Base-by-base conservation (phyloP, 1,140 invertebrate genomes). In the Zaprionus lachaisei region DNA sequence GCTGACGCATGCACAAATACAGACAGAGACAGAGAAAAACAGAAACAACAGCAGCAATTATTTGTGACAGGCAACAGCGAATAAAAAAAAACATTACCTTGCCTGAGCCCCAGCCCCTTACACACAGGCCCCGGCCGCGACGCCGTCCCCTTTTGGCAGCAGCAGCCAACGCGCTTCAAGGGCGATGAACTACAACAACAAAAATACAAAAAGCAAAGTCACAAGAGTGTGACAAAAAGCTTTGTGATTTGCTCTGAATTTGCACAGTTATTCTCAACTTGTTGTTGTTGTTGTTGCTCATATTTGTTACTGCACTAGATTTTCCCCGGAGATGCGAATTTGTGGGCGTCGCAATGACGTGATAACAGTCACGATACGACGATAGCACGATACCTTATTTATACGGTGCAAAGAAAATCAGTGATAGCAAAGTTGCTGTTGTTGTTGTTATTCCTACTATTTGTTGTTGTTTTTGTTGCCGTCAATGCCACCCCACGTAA, bases 111-210 rank as follows among this genome's bases (percentile, higher is more conserved):
- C 72, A 63, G 63, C 73, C 67, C 73, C 73, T 71, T 71, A 64
- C 47, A 20, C 55, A 76, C 73, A 76, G 73, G 75, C 67, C 67
- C 60, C 72, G 61, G 66, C 72, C 60, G 34, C 63, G 11, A 31
- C 38, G 34, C 55, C 54, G 60, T 56, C 17, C 38, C 61, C 57
- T 61, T 70, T 73, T 68, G 74, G 58, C 74, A 77, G 61, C 72
- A 67, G 67, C 72, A 79, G 72, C 78, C 75, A 77, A 49, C 76
- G 76, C 72, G 76, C 72, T 79, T 81, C 79, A 83, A 76, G 72
- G 72, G 62, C 80, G 76, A 72, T 70, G 77, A 82, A 82, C 76
- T 72, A 80, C 73, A 81, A 79, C 67, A 66, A 51, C 24, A 77
- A 63, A 37, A 55, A 62, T 54, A 64, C 56, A 63, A 77, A 76